Evolutionary conservation across 2,888 invertebrate genomes (phyloP).

Genomic region (Anoncus sp.): DNA sequence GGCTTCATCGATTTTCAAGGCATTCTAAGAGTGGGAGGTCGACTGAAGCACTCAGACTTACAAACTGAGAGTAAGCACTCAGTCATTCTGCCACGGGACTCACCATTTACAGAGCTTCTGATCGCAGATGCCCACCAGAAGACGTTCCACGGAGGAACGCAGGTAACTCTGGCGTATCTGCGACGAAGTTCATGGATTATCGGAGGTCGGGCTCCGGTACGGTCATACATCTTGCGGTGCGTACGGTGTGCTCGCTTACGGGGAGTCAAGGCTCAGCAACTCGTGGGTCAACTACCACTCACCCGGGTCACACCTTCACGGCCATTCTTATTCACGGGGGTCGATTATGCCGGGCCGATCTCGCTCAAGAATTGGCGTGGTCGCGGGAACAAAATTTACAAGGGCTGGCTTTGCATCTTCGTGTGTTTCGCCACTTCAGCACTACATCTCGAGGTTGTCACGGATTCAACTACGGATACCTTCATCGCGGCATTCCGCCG

Average conservation of each 20-base stretch:
- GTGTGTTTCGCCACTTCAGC: conserved; percentile 34
- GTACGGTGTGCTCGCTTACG: conserved; percentile 31
- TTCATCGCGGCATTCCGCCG: conserved; percentile 38
- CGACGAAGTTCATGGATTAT: conserved; percentile 49
- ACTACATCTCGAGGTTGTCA: conserved; percentile 19
- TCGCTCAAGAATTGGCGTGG: conserved; percentile 16
- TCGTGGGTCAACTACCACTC: conserved; percentile 71
- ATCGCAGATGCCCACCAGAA: conserved; percentile 2
- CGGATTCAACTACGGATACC: conserved; percentile 13
- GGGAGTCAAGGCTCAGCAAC: conserved; percentile 51
- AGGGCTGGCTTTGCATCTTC: conserved; percentile 57
- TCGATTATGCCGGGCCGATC: conserved; percentile 41
- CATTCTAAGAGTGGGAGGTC: conserved; percentile 31
- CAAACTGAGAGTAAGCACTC: conserved; percentile 29
- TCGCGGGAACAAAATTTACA: conserved; percentile 26
- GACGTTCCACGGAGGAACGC: background rate
- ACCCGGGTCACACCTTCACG: conserved; percentile 27
- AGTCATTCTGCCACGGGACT: conserved; percentile 22
- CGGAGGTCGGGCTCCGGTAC: conserved; percentile 43
- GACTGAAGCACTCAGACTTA: conserved; percentile 23
- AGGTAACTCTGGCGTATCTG: background rate
- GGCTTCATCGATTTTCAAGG: conserved; percentile 20
- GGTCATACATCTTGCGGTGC: conserved; percentile 41
- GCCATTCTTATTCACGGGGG: conserved; percentile 39
- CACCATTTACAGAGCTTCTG: conserved; percentile 13